These are phyloP conservation scores for Odontocerum albicorne DNA, from an alignment of 2,888 invertebrate genomes.

Conservation along the genomic window DNA sequence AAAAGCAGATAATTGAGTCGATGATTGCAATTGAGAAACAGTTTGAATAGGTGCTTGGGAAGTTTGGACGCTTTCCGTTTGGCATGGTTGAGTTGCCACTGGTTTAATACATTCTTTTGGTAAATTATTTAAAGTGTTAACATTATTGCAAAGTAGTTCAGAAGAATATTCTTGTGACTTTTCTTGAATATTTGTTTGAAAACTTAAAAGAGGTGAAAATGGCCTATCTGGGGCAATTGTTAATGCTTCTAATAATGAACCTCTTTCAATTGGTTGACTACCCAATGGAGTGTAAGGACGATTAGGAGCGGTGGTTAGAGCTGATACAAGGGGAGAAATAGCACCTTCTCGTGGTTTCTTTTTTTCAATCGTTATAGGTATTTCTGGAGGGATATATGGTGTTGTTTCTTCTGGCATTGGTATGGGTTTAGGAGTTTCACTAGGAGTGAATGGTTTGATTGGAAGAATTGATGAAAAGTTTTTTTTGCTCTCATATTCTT, in stretches of 20 bases:
- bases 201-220: conserved; percentile 58
- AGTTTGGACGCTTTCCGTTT: conserved; percentile 23
- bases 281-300: conserved; percentile 62
- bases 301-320: conserved; percentile 69
- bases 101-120: conserved; percentile 32
- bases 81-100: conserved; percentile 34
- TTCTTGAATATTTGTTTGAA: conserved; percentile 39
- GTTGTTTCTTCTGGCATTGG: conserved; percentile 65
- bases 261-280: conserved; percentile 52
- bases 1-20: conserved; percentile 52
- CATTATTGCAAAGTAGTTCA: conserved; percentile 37
- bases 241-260: conserved; percentile 60
- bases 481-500: conserved; percentile 35
- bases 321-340: conserved; percentile 66
- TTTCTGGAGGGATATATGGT: conserved; percentile 68
- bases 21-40: conserved; percentile 48
- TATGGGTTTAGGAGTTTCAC: conserved; percentile 55
- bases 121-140: background rate
- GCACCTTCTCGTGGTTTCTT: conserved; percentile 50
- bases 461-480: conserved; percentile 51
- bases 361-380: conserved; percentile 60
- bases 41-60: conserved; percentile 46
- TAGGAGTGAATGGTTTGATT: conserved; percentile 52
- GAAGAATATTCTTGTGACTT: conserved; percentile 36
- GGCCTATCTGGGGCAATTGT: conserved; percentile 65